A percentile compares a stretch with the other conserved stretches of the same genome.
phyloP scores from a whole-genome alignment of 2,888 invertebrate genomes.

The Scrobipalpa costella region DNA sequence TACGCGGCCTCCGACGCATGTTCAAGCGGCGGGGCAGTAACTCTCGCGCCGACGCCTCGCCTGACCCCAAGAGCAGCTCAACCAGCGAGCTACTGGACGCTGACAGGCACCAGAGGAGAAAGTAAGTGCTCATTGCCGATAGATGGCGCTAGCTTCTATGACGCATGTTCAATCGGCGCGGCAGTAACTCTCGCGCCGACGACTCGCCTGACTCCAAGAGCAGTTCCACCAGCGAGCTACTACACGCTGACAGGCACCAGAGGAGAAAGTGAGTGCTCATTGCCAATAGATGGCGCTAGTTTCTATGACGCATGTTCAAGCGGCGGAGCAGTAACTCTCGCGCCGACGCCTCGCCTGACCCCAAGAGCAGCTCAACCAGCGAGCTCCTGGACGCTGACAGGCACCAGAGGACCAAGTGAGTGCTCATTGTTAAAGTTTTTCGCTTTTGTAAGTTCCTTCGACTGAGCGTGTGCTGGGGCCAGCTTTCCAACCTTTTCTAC shows the following conservation, averaged over 20 bases:
- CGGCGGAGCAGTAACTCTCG: slow-evolving; percentile 70
- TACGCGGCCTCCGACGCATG: slow-evolving; percentile 85
- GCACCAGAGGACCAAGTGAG: slow-evolving; percentile 80
- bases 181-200: slow-evolving; percentile 64
- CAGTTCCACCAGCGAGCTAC: slow-evolving; percentile 82
- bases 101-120: slow-evolving; percentile 78
- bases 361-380: slow-evolving; percentile 84
- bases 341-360: slow-evolving; percentile 75
- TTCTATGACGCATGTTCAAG: slow-evolving; percentile 83
- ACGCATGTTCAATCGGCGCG: background rate
- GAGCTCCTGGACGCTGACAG: slow-evolving; percentile 84
- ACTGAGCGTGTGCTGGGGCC: no score
- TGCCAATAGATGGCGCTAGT: background rate
- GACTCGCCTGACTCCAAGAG: slow-evolving; percentile 62
- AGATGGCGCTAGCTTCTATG: background rate
- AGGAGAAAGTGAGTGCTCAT: slow-evolving; percentile 76
- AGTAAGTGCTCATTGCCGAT: slow-evolving; percentile 63
- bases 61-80: slow-evolving; percentile 83
- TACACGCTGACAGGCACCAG: slow-evolving; percentile 79
- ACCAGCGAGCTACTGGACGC: slow-evolving; percentile 86
- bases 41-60: slow-evolving; percentile 68
- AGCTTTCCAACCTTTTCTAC: no score
- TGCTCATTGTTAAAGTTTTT: slow-evolving; percentile 23
- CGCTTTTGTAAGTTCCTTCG: no score
- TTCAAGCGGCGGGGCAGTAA: slow-evolving; percentile 82